Conservation (phyloP, 2,113 vertebrate genomes). For the Brienomyrus longianalis region DNA sequence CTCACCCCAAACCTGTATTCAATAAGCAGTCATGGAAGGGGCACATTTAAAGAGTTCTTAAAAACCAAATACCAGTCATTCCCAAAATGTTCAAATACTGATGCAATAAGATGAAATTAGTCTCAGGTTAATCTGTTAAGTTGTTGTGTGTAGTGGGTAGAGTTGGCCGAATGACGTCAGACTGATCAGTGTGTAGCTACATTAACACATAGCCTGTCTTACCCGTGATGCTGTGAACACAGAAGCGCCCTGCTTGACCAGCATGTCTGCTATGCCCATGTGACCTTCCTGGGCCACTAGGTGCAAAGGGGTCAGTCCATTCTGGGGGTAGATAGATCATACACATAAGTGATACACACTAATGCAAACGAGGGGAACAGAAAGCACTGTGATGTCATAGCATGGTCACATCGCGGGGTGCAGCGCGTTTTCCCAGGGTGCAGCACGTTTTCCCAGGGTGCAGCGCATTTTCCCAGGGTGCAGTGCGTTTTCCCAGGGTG, state of each 20-base stretch:
- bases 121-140: neutral
- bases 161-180: neutral
- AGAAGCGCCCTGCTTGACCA: constrained; percentile 81
- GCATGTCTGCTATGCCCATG: constrained; percentile 78
- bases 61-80: neutral
- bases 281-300: constrained; percentile 94
- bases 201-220: constrained; percentile 30
- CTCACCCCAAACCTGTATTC: neutral
- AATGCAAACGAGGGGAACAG: neutral
- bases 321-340: constrained; percentile 56
- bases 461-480: too few species aligned
- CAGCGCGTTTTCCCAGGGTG: neutral
- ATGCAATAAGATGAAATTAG: neutral
- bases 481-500: too few species aligned
- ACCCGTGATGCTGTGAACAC: constrained; percentile 83
- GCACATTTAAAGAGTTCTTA: neutral
- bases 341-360: neutral
- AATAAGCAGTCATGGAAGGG: neutral
- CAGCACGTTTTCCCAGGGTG: neutral
- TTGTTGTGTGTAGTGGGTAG: neutral
- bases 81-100: neutral
- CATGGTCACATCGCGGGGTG: too few species aligned
- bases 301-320: constrained; percentile 86
- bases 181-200: neutral
- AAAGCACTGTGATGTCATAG: neutral